phyloP scores from a whole-genome alignment of 37 sponge, comb jelly and placozoan genomes.

The Diacarnus erythraeanus region DNA sequence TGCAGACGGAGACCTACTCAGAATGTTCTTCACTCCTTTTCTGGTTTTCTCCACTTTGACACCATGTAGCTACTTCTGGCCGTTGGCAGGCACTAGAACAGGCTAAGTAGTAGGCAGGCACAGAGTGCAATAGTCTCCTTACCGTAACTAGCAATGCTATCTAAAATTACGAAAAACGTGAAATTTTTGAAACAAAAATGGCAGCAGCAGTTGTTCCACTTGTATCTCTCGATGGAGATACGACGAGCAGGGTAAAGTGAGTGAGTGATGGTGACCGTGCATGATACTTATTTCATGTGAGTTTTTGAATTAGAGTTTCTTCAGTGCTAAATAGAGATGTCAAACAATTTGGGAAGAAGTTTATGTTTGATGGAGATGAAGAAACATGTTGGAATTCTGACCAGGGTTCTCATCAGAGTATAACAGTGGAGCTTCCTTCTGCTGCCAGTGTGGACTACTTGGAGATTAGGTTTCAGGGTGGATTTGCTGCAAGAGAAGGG shows the following conservation, averaged over 20 bases:
- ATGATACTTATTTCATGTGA: too few relatives aligned
- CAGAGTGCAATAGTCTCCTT: too few relatives aligned
- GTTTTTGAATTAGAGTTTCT: too few relatives aligned
- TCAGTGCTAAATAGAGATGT: conserved; percentile 84
- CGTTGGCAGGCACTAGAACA: too few relatives aligned
- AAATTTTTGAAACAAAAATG: too few relatives aligned
- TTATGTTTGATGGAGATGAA: conserved; percentile 91
- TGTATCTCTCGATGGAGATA: background rate
- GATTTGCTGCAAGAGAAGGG: conserved; percentile 81
- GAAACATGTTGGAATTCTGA: conserved; percentile 99
- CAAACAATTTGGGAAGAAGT: conserved; percentile 88
- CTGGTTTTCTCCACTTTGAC: too few relatives aligned
- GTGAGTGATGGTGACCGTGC: background rate
- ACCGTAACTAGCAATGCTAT: background rate
- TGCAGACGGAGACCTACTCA: too few relatives aligned
- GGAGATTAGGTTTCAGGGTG: conserved; percentile 84
- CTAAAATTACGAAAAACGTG: background rate
- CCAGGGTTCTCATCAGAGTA: conserved; percentile 76
- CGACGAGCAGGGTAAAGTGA: background rate
- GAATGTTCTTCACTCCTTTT: too few relatives aligned
- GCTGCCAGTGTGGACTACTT: conserved; percentile 49
- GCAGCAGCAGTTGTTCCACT: background rate
- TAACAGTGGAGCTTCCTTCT: conserved; percentile 54
- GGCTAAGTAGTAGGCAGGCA: too few relatives aligned
- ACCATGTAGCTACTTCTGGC: too few relatives aligned